Conservation (phyloP, 2,797 vertebrate species). For the Aotus griseimembra region DNA sequence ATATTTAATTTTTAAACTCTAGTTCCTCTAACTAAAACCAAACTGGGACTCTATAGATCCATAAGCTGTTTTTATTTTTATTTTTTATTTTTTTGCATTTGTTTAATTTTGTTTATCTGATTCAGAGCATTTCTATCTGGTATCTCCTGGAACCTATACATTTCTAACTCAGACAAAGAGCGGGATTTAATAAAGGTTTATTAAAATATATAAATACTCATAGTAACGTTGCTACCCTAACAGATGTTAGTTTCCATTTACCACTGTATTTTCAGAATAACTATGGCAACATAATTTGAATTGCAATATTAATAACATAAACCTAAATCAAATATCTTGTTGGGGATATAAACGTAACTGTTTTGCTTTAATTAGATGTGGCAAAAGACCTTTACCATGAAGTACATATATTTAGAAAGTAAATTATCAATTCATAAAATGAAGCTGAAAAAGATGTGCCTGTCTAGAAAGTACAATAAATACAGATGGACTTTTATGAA, state of each 20-base stretch:
- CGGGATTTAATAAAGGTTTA: neutral
- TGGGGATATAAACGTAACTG: neutral
- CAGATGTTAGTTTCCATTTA: neutral
- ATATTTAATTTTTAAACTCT: neutral
- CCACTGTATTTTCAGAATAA: constrained; percentile 16
- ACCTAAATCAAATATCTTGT: neutral
- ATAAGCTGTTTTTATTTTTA: neutral
- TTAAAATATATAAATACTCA: neutral
- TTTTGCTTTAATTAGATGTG: constrained; percentile 52
- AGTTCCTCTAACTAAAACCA: neutral
- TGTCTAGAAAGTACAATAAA: constrained; percentile 24
- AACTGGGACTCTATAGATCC: neutral
- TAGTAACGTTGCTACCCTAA: neutral
- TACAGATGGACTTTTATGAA: constrained; percentile 64
- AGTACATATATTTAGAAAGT: constrained; percentile 45
- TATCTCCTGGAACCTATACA: neutral
- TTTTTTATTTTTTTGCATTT: neutral
- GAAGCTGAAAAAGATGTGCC: constrained; percentile 45
- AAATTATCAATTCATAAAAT: constrained; percentile 69
- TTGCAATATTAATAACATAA: neutral
- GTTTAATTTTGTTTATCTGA: neutral
- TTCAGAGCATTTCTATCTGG: neutral
- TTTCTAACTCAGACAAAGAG: neutral
- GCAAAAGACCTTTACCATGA: constrained; percentile 11
- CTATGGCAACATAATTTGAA: neutral